Percentiles rank a stretch among this genome's conserved stretches.
These are phyloP conservation scores for Ibidorhyncha struthersii DNA, from an alignment of 2,113 vertebrate species.

Conservation along the genomic window DNA sequence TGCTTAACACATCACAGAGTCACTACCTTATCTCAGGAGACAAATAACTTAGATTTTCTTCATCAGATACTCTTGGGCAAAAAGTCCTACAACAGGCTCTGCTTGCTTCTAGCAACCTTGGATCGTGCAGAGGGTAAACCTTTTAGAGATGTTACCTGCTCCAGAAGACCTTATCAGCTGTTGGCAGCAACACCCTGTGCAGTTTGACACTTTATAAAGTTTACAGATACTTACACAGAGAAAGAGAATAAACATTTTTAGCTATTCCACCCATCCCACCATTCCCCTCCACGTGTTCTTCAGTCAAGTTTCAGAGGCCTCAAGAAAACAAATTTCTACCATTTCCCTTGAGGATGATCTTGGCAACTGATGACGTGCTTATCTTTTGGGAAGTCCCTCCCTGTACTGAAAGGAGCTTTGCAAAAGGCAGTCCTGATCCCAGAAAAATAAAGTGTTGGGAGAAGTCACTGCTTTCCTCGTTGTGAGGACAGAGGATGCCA, in stretches of 20 bases:
- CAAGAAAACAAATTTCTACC: background rate
- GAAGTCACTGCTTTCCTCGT: background rate
- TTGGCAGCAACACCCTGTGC: background rate
- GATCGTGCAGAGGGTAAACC: background rate
- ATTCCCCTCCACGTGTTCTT: background rate
- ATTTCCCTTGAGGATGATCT: background rate
- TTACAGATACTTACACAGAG: background rate
- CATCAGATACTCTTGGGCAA: background rate
- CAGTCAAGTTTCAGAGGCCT: background rate
- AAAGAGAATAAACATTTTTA: background rate
- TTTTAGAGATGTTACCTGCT: background rate
- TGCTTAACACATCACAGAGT: background rate
- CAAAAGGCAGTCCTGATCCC: background rate
- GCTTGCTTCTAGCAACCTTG: background rate
- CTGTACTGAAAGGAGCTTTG: background rate
- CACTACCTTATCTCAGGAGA: background rate
- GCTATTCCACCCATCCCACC: background rate
- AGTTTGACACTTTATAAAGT: background rate
- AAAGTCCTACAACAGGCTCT: background rate
- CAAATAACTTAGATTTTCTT: background rate
- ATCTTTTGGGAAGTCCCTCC: background rate
- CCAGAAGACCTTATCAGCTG: background rate
- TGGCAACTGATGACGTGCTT: background rate
- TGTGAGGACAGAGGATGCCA: background rate
- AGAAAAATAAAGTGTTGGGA: rapidly evolving